Conservation (phyloP, 2,888 invertebrate species). For the Eumerus sabulonum region DNA sequence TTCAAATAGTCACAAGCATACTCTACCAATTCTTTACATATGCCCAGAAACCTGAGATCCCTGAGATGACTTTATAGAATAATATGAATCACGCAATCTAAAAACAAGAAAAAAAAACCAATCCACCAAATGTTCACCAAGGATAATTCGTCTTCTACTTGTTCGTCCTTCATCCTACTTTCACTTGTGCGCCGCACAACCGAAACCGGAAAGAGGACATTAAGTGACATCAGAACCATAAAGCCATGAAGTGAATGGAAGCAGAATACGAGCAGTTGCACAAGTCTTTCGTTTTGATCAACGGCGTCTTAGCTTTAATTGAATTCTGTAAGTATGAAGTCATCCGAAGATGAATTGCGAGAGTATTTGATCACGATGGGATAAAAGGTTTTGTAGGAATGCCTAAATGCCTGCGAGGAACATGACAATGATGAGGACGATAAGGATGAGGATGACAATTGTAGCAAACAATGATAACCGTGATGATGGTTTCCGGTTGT, state of each 20-base stretch:
- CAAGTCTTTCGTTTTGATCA: constrained; percentile 34
- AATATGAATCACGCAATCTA: constrained; percentile 40
- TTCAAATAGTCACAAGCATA: no score
- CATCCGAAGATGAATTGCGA: constrained; percentile 26
- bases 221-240: constrained; percentile 1
- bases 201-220: constrained; percentile 39
- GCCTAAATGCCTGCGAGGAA: no score
- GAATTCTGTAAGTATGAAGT: constrained; percentile 11
- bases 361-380: not conserved
- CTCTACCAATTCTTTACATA: not conserved
- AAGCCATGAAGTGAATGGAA: not conserved
- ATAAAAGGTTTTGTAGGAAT: no score
- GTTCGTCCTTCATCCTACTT: no score
- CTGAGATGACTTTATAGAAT: constrained; percentile 21
- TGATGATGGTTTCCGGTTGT: constrained; percentile 37
- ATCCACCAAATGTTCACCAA: constrained; percentile 36
- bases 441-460: no score
- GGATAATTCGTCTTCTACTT: constrained; percentile 31
- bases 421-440: no score
- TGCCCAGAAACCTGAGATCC: not conserved
- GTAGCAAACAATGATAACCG: no score
- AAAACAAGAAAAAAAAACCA: no score
- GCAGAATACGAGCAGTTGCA: not conserved
- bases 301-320: constrained; percentile 38
- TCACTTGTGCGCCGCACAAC: not conserved